phyloP scores from a whole-genome alignment of 1,140 invertebrate genomes.

The Tetraneura akinire region DNA sequence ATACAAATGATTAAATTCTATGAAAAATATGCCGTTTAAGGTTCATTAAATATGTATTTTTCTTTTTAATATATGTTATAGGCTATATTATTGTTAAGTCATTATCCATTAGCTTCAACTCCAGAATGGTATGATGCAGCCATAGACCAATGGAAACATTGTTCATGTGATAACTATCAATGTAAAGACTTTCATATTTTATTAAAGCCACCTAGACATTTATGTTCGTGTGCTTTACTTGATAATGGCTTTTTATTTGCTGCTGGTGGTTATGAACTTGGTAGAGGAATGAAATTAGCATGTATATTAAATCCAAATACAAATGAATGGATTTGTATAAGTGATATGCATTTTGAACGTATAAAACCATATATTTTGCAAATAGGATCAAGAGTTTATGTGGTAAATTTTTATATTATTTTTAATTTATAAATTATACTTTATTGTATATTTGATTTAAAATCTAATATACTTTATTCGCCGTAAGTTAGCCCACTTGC shows the following conservation, averaged over 20 bases:
- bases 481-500: too few relatives aligned
- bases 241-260: conserved; percentile 7
- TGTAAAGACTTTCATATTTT: not conserved
- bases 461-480: too few relatives aligned
- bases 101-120: conserved; percentile 5
- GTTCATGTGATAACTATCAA: conserved; percentile 20
- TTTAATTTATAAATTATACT: too few relatives aligned
- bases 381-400: conserved; percentile 13
- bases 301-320: not conserved
- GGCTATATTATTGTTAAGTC: conserved; percentile 27
- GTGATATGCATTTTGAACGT: not conserved
- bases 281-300: not conserved
- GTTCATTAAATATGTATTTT: too few relatives aligned
- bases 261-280: not conserved
- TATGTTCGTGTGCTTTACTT: conserved; percentile 1
- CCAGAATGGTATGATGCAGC: conserved; percentile 32
- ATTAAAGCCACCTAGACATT: not conserved
- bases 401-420: conserved; percentile 29
- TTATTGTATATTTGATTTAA: too few relatives aligned
- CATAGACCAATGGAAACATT: conserved; percentile 19
- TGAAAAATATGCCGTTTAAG: not conserved
- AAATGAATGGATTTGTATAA: not conserved
- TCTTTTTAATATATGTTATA: not conserved
- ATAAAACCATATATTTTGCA: conserved; percentile 19
- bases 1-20: not conserved